phyloP scores from a whole-genome alignment of 2,797 vertebrate genomes.

The Muscicapa comitata region DNA sequence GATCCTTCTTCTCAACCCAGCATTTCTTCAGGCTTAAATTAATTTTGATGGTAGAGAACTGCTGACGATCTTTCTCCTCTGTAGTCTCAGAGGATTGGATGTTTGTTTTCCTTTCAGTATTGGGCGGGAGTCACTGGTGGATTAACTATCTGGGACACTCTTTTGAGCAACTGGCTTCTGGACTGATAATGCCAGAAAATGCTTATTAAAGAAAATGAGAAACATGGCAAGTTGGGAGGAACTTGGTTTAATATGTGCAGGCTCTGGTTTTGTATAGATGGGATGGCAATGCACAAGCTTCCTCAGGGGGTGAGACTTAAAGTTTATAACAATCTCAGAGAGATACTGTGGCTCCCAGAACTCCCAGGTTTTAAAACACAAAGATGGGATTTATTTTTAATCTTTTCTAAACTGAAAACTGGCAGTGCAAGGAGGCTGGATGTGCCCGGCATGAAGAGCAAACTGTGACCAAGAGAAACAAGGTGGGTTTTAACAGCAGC shows the following conservation, averaged over 20 bases:
- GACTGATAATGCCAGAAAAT: background rate
- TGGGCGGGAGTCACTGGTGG: slow-evolving; percentile 7
- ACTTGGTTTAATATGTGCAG: background rate
- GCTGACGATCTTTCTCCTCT: background rate
- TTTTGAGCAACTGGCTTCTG: background rate
- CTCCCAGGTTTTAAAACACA: background rate
- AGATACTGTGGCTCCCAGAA: background rate
- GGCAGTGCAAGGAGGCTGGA: background rate
- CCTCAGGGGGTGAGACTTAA: background rate
- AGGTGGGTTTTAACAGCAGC: background rate
- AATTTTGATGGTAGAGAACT: background rate
- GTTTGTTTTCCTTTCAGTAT: background rate
- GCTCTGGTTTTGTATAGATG: background rate
- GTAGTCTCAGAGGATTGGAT: background rate
- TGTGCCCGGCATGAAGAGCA: background rate
- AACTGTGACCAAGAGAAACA: background rate
- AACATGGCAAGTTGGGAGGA: background rate
- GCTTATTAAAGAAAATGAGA: slow-evolving; percentile 5
- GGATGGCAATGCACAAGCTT: background rate
- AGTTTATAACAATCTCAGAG: background rate
- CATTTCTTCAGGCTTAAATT: background rate
- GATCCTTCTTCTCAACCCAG: background rate
- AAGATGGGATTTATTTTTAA: background rate
- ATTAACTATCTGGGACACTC: slow-evolving; percentile 33
- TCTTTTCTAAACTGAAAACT: background rate